These are phyloP conservation scores for Platysternon megacephalum DNA, from an alignment of 2,113 vertebrate genomes.

Conservation along the genomic window DNA sequence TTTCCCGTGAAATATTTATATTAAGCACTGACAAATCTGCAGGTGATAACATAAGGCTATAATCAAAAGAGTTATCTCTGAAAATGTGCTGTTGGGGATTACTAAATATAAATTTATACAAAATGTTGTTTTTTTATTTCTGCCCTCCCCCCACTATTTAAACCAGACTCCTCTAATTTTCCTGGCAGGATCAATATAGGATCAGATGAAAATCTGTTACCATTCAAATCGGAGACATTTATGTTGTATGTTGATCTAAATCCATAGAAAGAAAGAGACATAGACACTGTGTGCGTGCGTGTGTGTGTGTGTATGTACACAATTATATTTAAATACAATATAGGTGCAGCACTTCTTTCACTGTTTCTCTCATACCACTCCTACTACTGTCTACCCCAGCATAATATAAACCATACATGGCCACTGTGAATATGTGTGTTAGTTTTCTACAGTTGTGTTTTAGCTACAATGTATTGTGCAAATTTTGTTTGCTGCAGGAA, in stretches of 20 bases:
- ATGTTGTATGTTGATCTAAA: slow-evolving; percentile 58
- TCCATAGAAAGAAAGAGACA: slow-evolving; percentile 64
- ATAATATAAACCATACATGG: neutral
- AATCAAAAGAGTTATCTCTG: slow-evolving; percentile 21
- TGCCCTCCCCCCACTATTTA: slow-evolving; percentile 68
- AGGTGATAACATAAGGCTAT: slow-evolving; percentile 46
- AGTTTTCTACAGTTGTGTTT: neutral
- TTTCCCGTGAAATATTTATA: slow-evolving; percentile 59
- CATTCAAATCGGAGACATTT: slow-evolving; percentile 62
- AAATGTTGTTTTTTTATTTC: slow-evolving; percentile 56
- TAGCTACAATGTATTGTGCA: neutral
- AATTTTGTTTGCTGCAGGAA: neutral
- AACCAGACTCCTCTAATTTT: slow-evolving; percentile 53
- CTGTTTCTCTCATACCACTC: slow-evolving; percentile 56
- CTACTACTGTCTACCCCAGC: neutral
- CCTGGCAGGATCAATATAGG: slow-evolving; percentile 58
- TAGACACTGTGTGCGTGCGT: slow-evolving; percentile 51
- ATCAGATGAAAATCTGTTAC: slow-evolving; percentile 49
- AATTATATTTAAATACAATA: slow-evolving; percentile 65
- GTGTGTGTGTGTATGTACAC: slow-evolving; percentile 39
- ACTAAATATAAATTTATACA: slow-evolving; percentile 53
- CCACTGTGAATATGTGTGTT: neutral
- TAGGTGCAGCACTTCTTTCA: slow-evolving; percentile 56
- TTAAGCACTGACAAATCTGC: slow-evolving; percentile 44
- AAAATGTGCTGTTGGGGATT: slow-evolving; percentile 22